Percentiles rank a stretch among this genome's conserved stretches.
These are phyloP conservation scores for Salarias fasciatus DNA, from an alignment of 2,797 vertebrate species.

Conservation along the genomic window DNA sequence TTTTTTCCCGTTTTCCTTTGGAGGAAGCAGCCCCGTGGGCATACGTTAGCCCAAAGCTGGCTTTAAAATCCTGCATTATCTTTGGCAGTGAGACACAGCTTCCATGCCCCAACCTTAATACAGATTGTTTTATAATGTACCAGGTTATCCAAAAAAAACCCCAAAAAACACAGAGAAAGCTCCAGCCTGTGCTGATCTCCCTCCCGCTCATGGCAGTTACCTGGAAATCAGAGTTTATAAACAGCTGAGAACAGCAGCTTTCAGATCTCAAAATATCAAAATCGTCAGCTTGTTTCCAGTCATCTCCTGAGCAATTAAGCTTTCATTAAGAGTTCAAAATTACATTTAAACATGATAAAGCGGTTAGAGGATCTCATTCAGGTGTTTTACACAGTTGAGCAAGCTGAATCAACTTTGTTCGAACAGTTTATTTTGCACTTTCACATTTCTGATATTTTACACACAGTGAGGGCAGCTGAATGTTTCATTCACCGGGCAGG, in stretches of 20 bases:
- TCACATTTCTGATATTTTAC: too few species aligned
- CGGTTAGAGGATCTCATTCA: too few species aligned
- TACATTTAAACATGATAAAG: too few species aligned
- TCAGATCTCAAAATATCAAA: neutral
- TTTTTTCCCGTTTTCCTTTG: conserved; percentile 7
- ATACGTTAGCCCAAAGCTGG: conserved; percentile 8
- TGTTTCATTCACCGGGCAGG: too few species aligned
- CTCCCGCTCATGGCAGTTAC: conserved; percentile 8
- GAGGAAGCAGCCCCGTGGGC: too few species aligned
- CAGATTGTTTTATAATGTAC: conserved; percentile 26
- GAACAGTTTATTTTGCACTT: too few species aligned
- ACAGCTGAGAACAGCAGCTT: neutral
- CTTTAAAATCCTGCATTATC: conserved; percentile 30
- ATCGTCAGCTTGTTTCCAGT: neutral
- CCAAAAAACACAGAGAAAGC: conserved; percentile 27
- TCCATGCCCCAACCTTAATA: conserved; percentile 10
- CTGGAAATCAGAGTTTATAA: conserved; percentile 3
- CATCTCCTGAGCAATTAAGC: neutral
- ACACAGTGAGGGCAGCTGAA: too few species aligned
- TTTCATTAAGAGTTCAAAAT: too few species aligned
- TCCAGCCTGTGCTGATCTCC: conserved; percentile 16
- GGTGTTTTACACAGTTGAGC: too few species aligned
- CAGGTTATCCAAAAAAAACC: conserved; percentile 32
- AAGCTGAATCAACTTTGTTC: too few species aligned
- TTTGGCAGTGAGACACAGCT: conserved; percentile 8